Evolutionary conservation across 2,888 invertebrate species (phyloP).

Genomic region (Beris morrisii): DNA sequence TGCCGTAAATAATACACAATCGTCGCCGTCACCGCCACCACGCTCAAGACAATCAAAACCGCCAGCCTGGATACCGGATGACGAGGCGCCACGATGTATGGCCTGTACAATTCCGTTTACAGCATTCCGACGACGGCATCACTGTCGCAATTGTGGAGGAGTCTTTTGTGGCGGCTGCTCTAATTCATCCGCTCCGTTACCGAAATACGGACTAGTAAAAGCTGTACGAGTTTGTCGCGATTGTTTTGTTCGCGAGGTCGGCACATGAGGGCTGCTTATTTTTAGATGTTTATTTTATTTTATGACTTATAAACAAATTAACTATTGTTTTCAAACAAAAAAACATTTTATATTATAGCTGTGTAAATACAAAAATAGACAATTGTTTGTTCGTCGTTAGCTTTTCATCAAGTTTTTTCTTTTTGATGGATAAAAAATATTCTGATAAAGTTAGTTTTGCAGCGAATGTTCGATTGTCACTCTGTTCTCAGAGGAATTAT

Average conservation of each 20-base stretch:
- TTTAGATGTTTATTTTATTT: conserved; percentile 11
- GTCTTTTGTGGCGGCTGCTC: conserved; percentile 95
- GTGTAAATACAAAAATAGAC: conserved; percentile 30
- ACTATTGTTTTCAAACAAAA: conserved; percentile 25
- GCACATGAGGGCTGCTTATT: conserved; percentile 30
- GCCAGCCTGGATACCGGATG: conserved; percentile 95
- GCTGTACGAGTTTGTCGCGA: conserved; percentile 88
- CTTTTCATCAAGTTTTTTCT: neutral
- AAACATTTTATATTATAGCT: conserved; percentile 28
- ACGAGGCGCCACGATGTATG: conserved; percentile 89
- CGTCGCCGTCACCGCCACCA: conserved; percentile 9
- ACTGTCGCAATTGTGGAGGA: conserved; percentile 93
- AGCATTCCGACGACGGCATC: conserved; percentile 91
- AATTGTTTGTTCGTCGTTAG: conserved; percentile 21
- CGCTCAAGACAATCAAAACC: conserved; percentile 55
- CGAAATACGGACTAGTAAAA: conserved; percentile 87
- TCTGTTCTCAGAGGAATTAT: no score
- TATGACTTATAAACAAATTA: conserved; percentile 19
- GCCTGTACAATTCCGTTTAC: conserved; percentile 91
- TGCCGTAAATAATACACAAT: conserved; percentile 29
- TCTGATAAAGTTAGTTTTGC: no score
- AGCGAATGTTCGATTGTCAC: no score
- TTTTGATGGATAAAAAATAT: neutral
- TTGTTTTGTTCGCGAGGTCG: conserved; percentile 47
- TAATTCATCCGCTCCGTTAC: conserved; percentile 87